Percentiles rank a stretch among this genome's conserved stretches.
Conservation (phyloP, 2,113 vertebrate species). For the Sander vitreus region DNA sequence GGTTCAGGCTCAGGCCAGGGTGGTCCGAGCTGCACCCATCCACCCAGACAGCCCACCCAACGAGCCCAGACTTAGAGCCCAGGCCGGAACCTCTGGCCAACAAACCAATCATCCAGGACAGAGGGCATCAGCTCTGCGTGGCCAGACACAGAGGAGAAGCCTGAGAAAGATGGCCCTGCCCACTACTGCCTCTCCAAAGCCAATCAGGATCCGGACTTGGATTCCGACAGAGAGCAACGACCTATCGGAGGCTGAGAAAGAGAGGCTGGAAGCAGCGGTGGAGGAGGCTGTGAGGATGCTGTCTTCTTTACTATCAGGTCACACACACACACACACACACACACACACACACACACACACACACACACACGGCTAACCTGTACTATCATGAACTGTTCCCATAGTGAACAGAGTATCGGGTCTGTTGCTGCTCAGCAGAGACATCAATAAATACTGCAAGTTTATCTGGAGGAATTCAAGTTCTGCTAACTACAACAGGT, state of each 20-base stretch:
- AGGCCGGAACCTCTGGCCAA: not conserved
- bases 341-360: not conserved
- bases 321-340: not conserved
- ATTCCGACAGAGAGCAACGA: conserved; percentile 54
- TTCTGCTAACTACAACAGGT: conserved; percentile 82
- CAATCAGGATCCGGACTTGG: conserved; percentile 84
- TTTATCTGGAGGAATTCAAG: conserved; percentile 84
- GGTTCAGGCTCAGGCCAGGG: conserved; percentile 71
- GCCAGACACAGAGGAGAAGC: conserved; percentile 35
- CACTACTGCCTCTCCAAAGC: conserved; percentile 53
- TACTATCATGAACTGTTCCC: not conserved
- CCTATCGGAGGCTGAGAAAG: conserved; percentile 67
- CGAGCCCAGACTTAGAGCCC: not conserved
- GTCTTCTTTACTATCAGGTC: conserved; percentile 82
- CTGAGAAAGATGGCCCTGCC: not conserved
- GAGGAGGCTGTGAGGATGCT: conserved; percentile 74
- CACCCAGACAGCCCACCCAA: not conserved
- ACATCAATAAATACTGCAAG: conserved; percentile 85
- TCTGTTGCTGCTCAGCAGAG: conserved; percentile 80
- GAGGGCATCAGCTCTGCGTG: not conserved
- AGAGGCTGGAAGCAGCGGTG: conserved; percentile 70
- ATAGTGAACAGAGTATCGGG: conserved; percentile 70
- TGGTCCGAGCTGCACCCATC: conserved; percentile 52
- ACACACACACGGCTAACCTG: not conserved
- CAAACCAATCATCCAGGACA: not conserved